Evolutionary conservation across 2,797 vertebrate species (phyloP).

Genomic region (Acestrorhynchus altus): DNA sequence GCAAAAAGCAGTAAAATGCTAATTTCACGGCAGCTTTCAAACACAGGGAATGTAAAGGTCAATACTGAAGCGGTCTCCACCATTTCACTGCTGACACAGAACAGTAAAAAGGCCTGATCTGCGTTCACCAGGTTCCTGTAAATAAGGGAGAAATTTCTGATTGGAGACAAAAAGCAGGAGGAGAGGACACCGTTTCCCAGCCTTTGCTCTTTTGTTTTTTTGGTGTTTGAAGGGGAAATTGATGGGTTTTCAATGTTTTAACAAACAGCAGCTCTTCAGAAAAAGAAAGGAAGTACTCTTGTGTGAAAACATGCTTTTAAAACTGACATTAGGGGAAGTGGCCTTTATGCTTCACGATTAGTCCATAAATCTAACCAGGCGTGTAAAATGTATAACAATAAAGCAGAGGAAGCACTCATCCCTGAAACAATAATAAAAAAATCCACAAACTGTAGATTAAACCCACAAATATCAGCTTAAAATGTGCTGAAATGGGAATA

Average conservation of each 20-base stretch:
- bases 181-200: neutral
- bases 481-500: no score
- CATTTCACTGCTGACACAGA: neutral
- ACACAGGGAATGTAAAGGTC: slow-evolving; percentile 20
- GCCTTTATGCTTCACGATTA: neutral
- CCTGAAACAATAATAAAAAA: no score
- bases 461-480: no score
- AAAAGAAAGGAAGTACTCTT: neutral
- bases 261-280: neutral
- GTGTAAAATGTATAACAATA: neutral
- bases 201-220: neutral
- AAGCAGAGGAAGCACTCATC: no score
- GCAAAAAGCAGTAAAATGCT: neutral
- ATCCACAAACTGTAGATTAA: no score
- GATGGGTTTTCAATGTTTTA: neutral
- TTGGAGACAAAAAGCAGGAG: no score
- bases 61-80: neutral
- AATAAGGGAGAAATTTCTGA: neutral
- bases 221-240: neutral
- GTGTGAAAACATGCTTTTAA: neutral
- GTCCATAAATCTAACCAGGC: neutral
- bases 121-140: neutral
- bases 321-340: neutral
- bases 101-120: neutral
- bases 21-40: neutral